Conservation (phyloP, 2,888 invertebrate genomes). For the Cheilosia impressa region DNA sequence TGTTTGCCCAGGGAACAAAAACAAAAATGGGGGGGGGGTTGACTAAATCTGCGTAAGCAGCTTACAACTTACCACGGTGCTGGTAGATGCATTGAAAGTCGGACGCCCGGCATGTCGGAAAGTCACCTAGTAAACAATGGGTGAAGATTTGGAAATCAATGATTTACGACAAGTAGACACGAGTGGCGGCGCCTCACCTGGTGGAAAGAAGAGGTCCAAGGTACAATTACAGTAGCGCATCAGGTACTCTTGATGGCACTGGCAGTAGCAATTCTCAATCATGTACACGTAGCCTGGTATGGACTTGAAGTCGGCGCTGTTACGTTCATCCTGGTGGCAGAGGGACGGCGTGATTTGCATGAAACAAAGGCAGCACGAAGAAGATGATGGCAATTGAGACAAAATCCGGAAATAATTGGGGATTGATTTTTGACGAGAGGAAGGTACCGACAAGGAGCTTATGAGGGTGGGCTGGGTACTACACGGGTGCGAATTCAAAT, state of each 20-base stretch:
- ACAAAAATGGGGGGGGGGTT: not conserved
- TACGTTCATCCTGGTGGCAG: conserved; percentile 78
- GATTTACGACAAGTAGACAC: conserved; percentile 47
- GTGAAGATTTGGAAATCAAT: conserved; percentile 30
- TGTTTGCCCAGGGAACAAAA: conserved; percentile 52
- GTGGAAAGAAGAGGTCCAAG: conserved; percentile 82
- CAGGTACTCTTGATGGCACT: conserved; percentile 82
- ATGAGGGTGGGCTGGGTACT: not conserved
- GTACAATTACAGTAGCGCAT: conserved; percentile 82
- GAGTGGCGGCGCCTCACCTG: conserved; percentile 77
- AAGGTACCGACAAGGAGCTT: conserved; percentile 18
- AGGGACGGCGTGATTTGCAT: conserved; percentile 71
- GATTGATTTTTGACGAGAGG: conserved; percentile 37
- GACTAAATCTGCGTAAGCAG: conserved; percentile 18
- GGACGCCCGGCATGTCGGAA: conserved; percentile 78
- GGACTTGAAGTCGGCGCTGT: conserved; percentile 79
- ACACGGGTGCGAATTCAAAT: too few relatives aligned
- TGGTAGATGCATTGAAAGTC: conserved; percentile 81
- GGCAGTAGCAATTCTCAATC: conserved; percentile 81
- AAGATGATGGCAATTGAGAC: conserved; percentile 34
- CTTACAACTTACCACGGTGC: conserved; percentile 79
- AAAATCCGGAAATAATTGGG: conserved; percentile 71
- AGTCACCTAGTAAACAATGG: conserved; percentile 35
- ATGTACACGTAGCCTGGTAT: conserved; percentile 81
- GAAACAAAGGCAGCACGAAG: conserved; percentile 20